phyloP scores from a whole-genome alignment of 2,797 vertebrate genomes.

The Loriculus beryllinus region DNA sequence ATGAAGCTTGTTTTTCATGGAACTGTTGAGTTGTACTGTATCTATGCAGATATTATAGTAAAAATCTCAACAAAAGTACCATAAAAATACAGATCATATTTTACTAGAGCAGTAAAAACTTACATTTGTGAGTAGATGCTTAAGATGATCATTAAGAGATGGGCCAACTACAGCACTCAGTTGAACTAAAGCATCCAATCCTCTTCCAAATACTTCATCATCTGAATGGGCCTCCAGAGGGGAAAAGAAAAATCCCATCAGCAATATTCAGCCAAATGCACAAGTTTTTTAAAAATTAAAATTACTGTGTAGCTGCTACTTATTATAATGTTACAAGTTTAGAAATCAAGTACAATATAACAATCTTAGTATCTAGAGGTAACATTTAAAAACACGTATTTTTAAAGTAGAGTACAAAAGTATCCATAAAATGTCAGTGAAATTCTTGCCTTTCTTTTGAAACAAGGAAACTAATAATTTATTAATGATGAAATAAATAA shows the following conservation, averaged over 20 bases:
- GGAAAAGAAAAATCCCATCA: neutral
- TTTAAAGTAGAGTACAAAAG: neutral
- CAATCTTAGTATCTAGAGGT: neutral
- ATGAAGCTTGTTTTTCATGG: neutral
- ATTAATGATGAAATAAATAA: neutral
- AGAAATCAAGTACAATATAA: neutral
- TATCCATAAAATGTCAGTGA: neutral
- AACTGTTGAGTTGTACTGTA: neutral
- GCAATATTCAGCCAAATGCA: neutral
- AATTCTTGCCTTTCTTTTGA: neutral
- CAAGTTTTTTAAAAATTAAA: neutral
- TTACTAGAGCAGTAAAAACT: slow-evolving; percentile 38
- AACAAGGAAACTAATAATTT: neutral
- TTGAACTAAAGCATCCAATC: slow-evolving; percentile 76
- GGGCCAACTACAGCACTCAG: slow-evolving; percentile 75
- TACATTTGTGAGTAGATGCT: slow-evolving; percentile 79
- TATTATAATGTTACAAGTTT: neutral
- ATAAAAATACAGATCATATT: neutral
- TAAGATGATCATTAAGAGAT: slow-evolving; percentile 78
- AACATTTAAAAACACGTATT: neutral
- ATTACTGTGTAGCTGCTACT: neutral
- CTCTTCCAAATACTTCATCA: slow-evolving; percentile 77
- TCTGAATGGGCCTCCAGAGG: slow-evolving; percentile 70
- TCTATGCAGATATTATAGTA: neutral
- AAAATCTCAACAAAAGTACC: neutral